phyloP scores from a whole-genome alignment of 2,888 invertebrate species.

The Phaonia tiefii region DNA sequence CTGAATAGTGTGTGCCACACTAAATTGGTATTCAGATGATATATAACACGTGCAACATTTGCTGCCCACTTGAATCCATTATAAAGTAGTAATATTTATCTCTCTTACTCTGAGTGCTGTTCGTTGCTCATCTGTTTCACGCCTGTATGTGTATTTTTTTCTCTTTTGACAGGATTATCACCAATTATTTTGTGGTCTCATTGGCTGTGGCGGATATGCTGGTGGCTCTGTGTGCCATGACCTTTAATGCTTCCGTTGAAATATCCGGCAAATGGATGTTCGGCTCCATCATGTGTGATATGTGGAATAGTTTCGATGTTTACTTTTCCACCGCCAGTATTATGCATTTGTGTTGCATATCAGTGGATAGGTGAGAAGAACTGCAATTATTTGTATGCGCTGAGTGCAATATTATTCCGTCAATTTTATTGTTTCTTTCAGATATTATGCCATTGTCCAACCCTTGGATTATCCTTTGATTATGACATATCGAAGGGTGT shows the following conservation, averaged over 20 bases:
- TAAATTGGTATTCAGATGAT: background rate
- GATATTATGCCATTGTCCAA: conserved; percentile 94
- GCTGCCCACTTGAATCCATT: background rate
- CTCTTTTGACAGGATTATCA: conserved; percentile 85
- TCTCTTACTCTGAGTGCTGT: background rate
- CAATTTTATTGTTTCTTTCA: conserved; percentile 67
- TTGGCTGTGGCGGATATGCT: conserved; percentile 96
- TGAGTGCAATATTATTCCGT: background rate
- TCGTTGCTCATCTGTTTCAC: conserved; percentile 32
- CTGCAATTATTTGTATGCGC: background rate
- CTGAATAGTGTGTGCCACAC: background rate
- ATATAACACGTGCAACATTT: background rate
- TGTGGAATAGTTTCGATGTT: conserved; percentile 96
- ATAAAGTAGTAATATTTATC: background rate
- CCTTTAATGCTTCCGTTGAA: conserved; percentile 94
- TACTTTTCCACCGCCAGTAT: conserved; percentile 96
- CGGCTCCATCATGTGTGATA: conserved; percentile 94
- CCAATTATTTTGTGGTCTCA: conserved; percentile 97
- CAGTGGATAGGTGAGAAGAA: conserved; percentile 85
- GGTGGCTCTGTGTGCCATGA: conserved; percentile 95
- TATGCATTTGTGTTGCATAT: conserved; percentile 95
- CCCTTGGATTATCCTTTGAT: conserved; percentile 95
- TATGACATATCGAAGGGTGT: conserved; percentile 91
- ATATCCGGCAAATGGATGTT: conserved; percentile 93
- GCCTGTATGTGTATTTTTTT: background rate